phyloP scores from a whole-genome alignment of 2,797 vertebrate species.

The Scolopax rusticola region DNA sequence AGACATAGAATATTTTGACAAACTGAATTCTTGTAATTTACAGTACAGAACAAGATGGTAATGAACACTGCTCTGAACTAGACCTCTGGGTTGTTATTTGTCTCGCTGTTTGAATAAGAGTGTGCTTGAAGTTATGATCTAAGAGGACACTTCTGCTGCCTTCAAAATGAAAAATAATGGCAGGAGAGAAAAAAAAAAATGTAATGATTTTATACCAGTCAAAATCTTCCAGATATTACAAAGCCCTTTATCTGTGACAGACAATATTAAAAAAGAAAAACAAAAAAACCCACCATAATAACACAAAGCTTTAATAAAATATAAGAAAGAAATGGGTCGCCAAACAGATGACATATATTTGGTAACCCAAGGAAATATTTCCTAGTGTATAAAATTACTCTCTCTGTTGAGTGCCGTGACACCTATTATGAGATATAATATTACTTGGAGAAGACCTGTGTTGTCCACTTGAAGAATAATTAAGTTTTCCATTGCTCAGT shows the following conservation, averaged over 20 bases:
- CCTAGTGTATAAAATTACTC: neutral
- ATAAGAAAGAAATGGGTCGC: neutral
- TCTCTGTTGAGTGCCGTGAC: neutral
- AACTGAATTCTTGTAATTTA: slow-evolving; percentile 33
- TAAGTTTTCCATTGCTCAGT: neutral
- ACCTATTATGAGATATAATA: slow-evolving; percentile 8
- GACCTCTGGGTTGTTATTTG: slow-evolving; percentile 45
- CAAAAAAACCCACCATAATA: neutral
- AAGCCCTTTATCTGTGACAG: neutral
- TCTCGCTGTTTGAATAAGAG: slow-evolving; percentile 49
- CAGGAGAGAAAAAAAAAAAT: neutral
- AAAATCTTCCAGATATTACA: neutral
- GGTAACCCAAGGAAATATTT: neutral
- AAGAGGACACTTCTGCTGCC: slow-evolving; percentile 7
- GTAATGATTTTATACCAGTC: neutral
- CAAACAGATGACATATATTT: neutral
- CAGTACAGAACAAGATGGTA: slow-evolving; percentile 38
- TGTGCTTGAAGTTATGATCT: slow-evolving; percentile 20
- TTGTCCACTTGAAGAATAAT: slow-evolving; percentile 26
- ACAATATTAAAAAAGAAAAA: neutral
- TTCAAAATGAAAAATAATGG: slow-evolving; percentile 37
- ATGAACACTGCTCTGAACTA: slow-evolving; percentile 25
- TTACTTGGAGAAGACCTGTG: neutral
- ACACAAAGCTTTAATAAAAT: neutral
- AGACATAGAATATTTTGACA: slow-evolving; percentile 16